phyloP scores from a whole-genome alignment of 2,888 invertebrate species.

The Asteroscopus sphinx region DNA sequence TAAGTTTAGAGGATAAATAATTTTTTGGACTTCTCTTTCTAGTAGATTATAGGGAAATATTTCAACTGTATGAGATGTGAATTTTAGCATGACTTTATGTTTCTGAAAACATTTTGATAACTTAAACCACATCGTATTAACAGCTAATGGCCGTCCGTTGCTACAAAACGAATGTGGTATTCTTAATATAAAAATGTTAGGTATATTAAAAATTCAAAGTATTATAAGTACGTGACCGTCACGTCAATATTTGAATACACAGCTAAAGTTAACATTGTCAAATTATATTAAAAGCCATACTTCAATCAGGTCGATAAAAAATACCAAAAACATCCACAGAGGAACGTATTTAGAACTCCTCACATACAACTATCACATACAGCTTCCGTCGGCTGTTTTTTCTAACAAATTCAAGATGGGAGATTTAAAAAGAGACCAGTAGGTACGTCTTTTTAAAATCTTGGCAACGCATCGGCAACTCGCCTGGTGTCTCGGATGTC shows the following conservation, averaged over 20 bases:
- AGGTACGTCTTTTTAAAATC: too few relatives aligned
- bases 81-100: neutral
- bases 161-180: too few relatives aligned
- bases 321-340: too few relatives aligned
- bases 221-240: too few relatives aligned
- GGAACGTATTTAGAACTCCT: neutral
- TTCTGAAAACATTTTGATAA: too few relatives aligned
- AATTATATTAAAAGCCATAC: neutral
- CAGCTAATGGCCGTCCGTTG: too few relatives aligned
- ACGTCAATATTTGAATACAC: too few relatives aligned
- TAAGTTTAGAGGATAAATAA: conserved; percentile 29
- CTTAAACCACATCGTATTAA: neutral
- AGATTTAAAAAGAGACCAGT: too few relatives aligned
- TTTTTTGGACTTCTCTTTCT: conserved; percentile 12
- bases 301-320: neutral
- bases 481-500: too few relatives aligned
- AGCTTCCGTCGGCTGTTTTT: neutral
- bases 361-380: neutral
- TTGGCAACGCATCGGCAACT: too few relatives aligned
- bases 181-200: neutral
- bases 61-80: neutral
- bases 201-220: too few relatives aligned
- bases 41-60: conserved; percentile 12
- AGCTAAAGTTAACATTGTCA: neutral
- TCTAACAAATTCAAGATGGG: too few relatives aligned